Base-by-base conservation (phyloP, 1,140 invertebrate genomes). In the Contarinia nasturtii region DNA sequence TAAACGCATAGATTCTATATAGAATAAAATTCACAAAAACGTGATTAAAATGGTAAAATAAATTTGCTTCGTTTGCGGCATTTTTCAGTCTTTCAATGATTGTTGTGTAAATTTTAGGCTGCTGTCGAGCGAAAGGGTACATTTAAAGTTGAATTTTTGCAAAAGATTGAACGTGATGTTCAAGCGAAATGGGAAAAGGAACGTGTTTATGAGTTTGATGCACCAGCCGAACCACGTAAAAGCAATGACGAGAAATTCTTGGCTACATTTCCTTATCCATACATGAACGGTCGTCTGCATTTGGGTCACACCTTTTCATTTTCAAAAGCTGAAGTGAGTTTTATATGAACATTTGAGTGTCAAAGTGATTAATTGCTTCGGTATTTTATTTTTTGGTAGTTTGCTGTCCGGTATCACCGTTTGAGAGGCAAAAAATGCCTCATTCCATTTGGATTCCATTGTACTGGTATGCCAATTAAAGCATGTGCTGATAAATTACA, bases 231-330 rank as follows among this genome's bases (percentile, higher is more conserved):
- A 10, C 56, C 61, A 2, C 68, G 67, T 52, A 72, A 70, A 46
- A 68, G 64, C 22, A 47, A 63, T 14, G 64, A 82, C 57, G 84
- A 89, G 52, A 98, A 98, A 59, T 98, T 86, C 63, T 69, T 97
- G 34, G 82, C 80, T 12, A 96, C 90, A 8, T 98, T 98, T 73
- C 95, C 95, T 3, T 98, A 83, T 72, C 95, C 95, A 1, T 99
- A 99, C 57, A 98, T 98, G 95, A 99, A 99, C 78, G 96, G 96
- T 21, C 74, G 85, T 41, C 74, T 98, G 46, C 96, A 99, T 75
- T 68, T 98, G 44, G 96, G 96, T 0, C 96, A 99, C 64, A 92
- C 90, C 7, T 99, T 98, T 72, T 88, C 92, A 14, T 59, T 98
- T 22, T 93, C 92, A 36, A 98, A 98, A 74, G 91, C 88, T 67